Evolutionary conservation across 2,888 invertebrate species (phyloP).

Genomic region (Frankliniella fusca): DNA sequence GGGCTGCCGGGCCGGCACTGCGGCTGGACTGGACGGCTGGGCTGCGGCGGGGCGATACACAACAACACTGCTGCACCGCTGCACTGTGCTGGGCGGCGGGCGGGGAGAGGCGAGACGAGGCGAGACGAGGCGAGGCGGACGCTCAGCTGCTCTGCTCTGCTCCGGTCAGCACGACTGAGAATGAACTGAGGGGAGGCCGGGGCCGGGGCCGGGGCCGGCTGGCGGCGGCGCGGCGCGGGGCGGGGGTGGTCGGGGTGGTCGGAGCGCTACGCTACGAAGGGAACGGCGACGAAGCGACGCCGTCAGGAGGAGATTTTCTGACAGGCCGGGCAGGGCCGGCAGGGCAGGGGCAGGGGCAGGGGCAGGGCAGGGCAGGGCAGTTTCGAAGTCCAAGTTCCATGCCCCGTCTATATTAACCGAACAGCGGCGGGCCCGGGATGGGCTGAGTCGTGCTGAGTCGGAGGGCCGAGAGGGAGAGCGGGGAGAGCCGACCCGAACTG

Average conservation of each 20-base stretch:
- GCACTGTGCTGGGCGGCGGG: background rate
- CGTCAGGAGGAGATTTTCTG: background rate
- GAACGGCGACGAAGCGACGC: background rate
- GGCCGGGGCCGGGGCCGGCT: too few species aligned
- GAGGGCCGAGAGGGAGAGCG: background rate
- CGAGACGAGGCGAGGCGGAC: too few species aligned
- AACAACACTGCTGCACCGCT: background rate
- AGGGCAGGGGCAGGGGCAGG: background rate
- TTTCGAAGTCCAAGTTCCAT: conserved; percentile 21
- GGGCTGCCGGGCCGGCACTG: background rate
- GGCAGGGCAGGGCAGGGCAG: background rate
- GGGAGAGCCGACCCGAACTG: background rate
- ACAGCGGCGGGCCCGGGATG: too few species aligned
- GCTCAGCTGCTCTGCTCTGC: too few species aligned
- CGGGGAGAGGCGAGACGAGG: too few species aligned
- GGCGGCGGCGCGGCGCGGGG: background rate
- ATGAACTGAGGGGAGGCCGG: too few species aligned
- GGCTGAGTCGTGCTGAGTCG: too few species aligned
- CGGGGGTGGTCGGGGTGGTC: background rate
- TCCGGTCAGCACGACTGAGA: too few species aligned
- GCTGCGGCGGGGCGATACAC: background rate
- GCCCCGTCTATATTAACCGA: background rate
- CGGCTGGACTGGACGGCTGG: background rate
- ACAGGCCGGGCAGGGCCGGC: background rate
- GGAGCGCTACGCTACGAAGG: background rate